Evolutionary conservation across 2,113 vertebrate species (phyloP).

Genomic region (Rhabdornis inornatus): DNA sequence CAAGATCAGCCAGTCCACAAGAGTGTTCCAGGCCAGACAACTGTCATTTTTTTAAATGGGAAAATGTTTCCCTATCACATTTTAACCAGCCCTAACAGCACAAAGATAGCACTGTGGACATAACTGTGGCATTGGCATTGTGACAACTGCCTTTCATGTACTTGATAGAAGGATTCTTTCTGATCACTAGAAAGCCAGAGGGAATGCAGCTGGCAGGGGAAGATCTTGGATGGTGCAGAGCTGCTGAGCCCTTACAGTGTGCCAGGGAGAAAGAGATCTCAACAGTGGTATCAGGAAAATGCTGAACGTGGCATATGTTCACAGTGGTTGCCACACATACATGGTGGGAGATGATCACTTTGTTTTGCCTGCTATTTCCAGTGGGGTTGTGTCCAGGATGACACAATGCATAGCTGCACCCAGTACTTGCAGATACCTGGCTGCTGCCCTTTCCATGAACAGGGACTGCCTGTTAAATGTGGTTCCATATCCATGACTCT

Average conservation of each 20-base stretch:
- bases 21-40: background rate
- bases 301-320: background rate
- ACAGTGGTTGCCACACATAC: fast-evolving
- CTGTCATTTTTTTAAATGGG: background rate
- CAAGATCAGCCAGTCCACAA: background rate
- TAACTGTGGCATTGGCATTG: background rate
- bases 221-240: background rate
- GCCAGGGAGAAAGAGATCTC: background rate
- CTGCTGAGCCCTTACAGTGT: background rate
- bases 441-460: background rate
- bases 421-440: background rate
- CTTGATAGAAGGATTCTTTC: background rate
- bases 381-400: background rate
- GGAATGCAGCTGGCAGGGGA: background rate
- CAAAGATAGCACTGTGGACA: no score
- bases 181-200: background rate
- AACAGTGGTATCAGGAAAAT: background rate
- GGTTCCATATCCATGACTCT: background rate
- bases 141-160: background rate
- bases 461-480: background rate
- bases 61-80: background rate
- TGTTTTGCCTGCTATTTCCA: background rate
- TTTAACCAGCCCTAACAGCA: background rate
- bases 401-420: background rate
- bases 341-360: background rate